Evolutionary conservation across 2,888 invertebrate genomes (phyloP), one percentile per base, ranked within the genome.

Genomic region (Oscheius myriophilus): DNA sequence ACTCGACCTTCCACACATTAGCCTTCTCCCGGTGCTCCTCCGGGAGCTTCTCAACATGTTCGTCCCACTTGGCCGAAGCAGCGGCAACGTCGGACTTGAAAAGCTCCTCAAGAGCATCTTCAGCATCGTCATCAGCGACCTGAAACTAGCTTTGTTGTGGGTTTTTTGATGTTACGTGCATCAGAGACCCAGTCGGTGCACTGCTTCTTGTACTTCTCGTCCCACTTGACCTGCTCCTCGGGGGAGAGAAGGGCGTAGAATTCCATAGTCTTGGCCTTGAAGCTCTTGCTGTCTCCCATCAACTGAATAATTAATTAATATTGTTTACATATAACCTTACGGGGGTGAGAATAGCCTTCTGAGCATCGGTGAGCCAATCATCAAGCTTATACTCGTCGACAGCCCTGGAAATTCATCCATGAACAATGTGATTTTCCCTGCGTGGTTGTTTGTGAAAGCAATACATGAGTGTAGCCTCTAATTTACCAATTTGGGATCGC

Each of bases 131-230:
- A 21, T 39, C 49, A 45, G 23, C 59, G 12, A 59, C 67, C 21
- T 59, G 4, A 3, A 46, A 26, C 21, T 46, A 46, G 9, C 16
- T n/a, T 16, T 61, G 18, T 7, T 25, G 7, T 9, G 6, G 6
- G 26, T 18, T 6, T 21, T 9, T 4, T 53, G 9, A 11, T 4
- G 6, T 18, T 53, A 9, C 14, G 18, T 41, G 68, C 71, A 51
- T 75, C 71, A 18, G 69, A 57, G 23, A 73, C 62, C 79, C 79
- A 79, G 18, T 65, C 70, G 52, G 69, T 71, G 57, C 79, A 79
- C 43, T 72, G 64, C 16, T 52, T 67, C 69, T 63, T 71, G 67
- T 79, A 79, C 54, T 72, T 72, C 42, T 62, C 62, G 25, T 77
- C 71, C 79, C 79, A 79, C 46, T 77, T 65, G 23, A 23, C 53